Evolutionary conservation across 1,140 invertebrate genomes (phyloP), one percentile per base, ranked within the genome.

Genomic region (Palaemon carinicauda): DNA sequence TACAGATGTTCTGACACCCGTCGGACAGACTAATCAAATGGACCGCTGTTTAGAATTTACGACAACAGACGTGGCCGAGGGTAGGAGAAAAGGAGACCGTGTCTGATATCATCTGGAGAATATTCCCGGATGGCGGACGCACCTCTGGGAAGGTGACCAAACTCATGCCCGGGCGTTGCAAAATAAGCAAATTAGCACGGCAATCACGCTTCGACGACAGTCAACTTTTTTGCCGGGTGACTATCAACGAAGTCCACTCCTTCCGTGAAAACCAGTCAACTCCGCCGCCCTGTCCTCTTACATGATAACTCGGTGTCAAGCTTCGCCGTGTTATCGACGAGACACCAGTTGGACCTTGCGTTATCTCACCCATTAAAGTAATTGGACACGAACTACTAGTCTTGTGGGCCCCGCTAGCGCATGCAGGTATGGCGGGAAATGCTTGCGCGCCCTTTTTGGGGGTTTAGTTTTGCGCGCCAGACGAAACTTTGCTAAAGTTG

Each of bases 321-420:
- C 83, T 80, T 65, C 83, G 51, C 75, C 65, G 83, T 69, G 83
- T 52, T 86, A 86, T 86, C 83, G 71, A 19, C 19, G 56, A 53
- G 77, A 86, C 83, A 86, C 77, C 83, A 74, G 83, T 86, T 80
- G 56, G 83, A 53, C 33, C 77, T 65, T 73, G n/a, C 50, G 77
- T 54, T 86, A 86, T 86, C 83, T 86, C 69, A 31, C 51, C 78
- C 83, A 86, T 86, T 86, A 86, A 86, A 80, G 83, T 86, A 86
- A 86, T 86, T 86, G 83, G 83, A 86, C 83, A 86, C 83, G 83
- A 79, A 86, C 83, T 86, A 80, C 83, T 75, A 56, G 77, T 50
- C 77, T 86, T 75, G 41, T 52, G 31, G 52, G 56, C 65, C 24
- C 51, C n/a, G 83, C 33, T 51, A 60, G 65, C 27, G 78, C 77